Evolutionary conservation across 1,140 invertebrate species (phyloP).

Genomic region (Calephelis virginiensis): DNA sequence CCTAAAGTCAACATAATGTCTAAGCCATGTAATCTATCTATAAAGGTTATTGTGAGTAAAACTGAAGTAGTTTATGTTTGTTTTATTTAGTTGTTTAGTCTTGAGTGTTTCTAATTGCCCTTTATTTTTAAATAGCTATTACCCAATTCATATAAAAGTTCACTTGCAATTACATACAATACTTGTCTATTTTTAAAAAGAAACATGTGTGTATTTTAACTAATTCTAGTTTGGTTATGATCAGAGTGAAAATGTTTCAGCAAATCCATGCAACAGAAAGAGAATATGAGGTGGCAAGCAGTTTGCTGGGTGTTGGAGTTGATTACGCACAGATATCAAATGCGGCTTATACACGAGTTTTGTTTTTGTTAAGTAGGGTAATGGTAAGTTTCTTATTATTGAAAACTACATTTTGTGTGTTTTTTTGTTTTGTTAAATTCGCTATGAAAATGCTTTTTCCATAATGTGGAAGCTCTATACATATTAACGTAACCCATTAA

Average conservation of each 20-base stretch:
- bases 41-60: too few species aligned
- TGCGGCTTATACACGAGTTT: slow-evolving; percentile 93
- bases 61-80: too few species aligned
- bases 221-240: background rate
- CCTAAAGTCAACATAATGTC: too few species aligned
- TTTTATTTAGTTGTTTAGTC: too few species aligned
- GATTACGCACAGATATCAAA: slow-evolving; percentile 96
- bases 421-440: slow-evolving; percentile 5
- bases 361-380: slow-evolving; percentile 96
- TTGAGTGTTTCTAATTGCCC: too few species aligned
- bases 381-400: slow-evolving; percentile 84
- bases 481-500: too few species aligned
- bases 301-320: slow-evolving; percentile 93
- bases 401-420: slow-evolving; percentile 16
- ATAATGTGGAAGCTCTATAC: too few species aligned
- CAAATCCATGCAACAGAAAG: slow-evolving; percentile 96
- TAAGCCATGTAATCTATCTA: too few species aligned
- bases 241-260: slow-evolving; percentile 59
- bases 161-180: background rate
- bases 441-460: too few species aligned
- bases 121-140: too few species aligned
- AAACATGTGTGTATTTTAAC: background rate
- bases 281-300: slow-evolving; percentile 93
- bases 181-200: too few species aligned
- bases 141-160: background rate